Evolutionary conservation across 2,113 vertebrate genomes (phyloP), one percentile per base, ranked within the genome.

Genomic region (Numida meleagris): DNA sequence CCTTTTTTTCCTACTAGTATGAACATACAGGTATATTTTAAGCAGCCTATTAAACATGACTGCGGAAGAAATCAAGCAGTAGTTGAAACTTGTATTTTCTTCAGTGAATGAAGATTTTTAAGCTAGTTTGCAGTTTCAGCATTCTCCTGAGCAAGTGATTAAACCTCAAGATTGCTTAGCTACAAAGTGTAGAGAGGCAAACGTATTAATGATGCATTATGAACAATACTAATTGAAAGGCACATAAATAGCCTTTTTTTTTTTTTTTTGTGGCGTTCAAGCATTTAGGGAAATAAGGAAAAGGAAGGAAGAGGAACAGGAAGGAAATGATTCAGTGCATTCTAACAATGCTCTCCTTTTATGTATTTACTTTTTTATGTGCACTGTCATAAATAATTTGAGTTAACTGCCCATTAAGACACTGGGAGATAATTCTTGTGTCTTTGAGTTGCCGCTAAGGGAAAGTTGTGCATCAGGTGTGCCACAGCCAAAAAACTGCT

Each of bases 291-390:
- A 45, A 68, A 43, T 74, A 88, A 82, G 83, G 91, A 95, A 93
- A 82, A 92, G 74, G 82, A 91, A 96, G 31, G 86, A 96, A 88
- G 88, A 94, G 94, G 65, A 93, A 88, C 92, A 91, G 96, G 92
- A 95, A 94, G 94, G 90, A 95, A 89, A 80, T 91, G 72, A 94
- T 95, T 91, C 89, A 90, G 33, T 80, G 76, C 61, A 43, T 88
- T 62, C 59, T 91, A 91, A 82, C 68, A 61, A 70, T 79, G 66
- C 55, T 83, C 23, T 89, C 74, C 80, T 76, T 70, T 73, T 94
- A 55, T 87, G 50, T 89, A 62, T 85, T 89, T 68, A 27, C 55
- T 84, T 6, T 17, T 70, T 85, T 82, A 62, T 0, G 0, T 82
- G 63, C 85, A 40, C 51, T 73, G 91, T 91, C 86, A 79, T 91